These are phyloP conservation scores for Gavialis gangeticus DNA, from an alignment of 2,113 vertebrate genomes.

Conservation along the genomic window DNA sequence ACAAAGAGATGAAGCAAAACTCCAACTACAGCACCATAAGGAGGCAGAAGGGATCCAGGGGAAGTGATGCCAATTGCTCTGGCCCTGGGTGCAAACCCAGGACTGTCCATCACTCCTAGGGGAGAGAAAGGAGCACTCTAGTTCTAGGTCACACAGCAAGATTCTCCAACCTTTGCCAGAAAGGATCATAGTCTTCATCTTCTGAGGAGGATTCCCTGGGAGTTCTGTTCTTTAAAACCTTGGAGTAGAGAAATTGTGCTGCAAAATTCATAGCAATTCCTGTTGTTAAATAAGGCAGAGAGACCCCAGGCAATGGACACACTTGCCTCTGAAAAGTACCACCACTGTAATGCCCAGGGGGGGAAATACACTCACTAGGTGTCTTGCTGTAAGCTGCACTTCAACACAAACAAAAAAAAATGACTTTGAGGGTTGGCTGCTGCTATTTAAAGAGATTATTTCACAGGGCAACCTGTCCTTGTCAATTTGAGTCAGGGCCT, in stretches of 20 bases:
- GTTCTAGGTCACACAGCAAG: slow-evolving; percentile 75
- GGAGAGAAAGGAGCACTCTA: slow-evolving; percentile 62
- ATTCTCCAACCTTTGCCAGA: slow-evolving; percentile 93
- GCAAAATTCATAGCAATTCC: slow-evolving; percentile 89
- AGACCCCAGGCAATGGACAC: slow-evolving; percentile 18
- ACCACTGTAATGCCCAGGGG: slow-evolving; percentile 19
- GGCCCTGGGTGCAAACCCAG: slow-evolving; percentile 1
- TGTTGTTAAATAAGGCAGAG: slow-evolving; percentile 22
- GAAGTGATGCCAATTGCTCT: background rate
- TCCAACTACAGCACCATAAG: slow-evolving; percentile 69
- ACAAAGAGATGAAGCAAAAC: slow-evolving; percentile 75
- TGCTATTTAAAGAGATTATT: slow-evolving; percentile 81
- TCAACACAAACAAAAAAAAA: background rate
- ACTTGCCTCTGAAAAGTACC: slow-evolving; percentile 25
- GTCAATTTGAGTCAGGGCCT: slow-evolving; percentile 74
- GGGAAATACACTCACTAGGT: background rate
- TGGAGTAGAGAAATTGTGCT: slow-evolving; percentile 88
- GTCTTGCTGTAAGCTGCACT: slow-evolving; percentile 3
- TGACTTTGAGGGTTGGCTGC: slow-evolving; percentile 39
- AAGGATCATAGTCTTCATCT: slow-evolving; percentile 91
- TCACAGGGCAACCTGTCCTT: slow-evolving; percentile 72
- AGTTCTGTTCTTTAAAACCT: slow-evolving; percentile 80
- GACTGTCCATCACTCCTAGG: slow-evolving; percentile 50
- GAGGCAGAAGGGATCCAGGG: slow-evolving; percentile 73
- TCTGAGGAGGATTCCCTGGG: slow-evolving; percentile 69